These are phyloP conservation scores for Tridacna gigas DNA, from an alignment of 2,888 invertebrate genomes.

Conservation along the genomic window DNA sequence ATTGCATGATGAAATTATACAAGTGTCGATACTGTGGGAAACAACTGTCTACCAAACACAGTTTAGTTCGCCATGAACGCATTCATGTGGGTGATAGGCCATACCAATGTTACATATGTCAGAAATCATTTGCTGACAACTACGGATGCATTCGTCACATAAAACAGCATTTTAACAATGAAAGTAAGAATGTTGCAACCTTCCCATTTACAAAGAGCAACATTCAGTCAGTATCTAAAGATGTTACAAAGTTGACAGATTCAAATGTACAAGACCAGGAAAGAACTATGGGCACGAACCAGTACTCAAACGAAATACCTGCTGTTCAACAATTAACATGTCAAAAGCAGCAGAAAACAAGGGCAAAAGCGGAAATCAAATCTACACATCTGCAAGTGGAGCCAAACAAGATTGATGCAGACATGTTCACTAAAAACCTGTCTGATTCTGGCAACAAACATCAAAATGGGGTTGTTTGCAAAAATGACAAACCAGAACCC, in stretches of 20 bases:
- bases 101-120: slow-evolving; percentile 61
- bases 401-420: neutral
- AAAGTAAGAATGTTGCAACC: slow-evolving; percentile 21
- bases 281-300: too few relatives aligned
- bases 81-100: slow-evolving; percentile 61
- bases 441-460: neutral
- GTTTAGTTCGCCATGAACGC: slow-evolving; percentile 59
- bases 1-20: slow-evolving; percentile 64
- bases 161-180: slow-evolving; percentile 52
- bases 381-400: neutral
- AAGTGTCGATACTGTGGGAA: slow-evolving; percentile 63
- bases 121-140: slow-evolving; percentile 62
- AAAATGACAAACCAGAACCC: neutral
- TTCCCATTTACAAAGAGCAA: neutral
- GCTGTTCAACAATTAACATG: neutral
- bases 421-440: neutral
- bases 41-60: slow-evolving; percentile 55
- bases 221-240: neutral
- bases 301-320: neutral
- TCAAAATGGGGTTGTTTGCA: too few relatives aligned
- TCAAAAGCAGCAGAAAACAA: neutral
- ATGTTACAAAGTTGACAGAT: neutral
- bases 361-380: neutral
- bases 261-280: neutral
- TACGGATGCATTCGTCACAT: slow-evolving; percentile 62